Percentiles rank a stretch among this genome's conserved stretches.
Evolutionary conservation across 2,797 vertebrate species (phyloP).

Genomic region (Clarias pachynema): DNA sequence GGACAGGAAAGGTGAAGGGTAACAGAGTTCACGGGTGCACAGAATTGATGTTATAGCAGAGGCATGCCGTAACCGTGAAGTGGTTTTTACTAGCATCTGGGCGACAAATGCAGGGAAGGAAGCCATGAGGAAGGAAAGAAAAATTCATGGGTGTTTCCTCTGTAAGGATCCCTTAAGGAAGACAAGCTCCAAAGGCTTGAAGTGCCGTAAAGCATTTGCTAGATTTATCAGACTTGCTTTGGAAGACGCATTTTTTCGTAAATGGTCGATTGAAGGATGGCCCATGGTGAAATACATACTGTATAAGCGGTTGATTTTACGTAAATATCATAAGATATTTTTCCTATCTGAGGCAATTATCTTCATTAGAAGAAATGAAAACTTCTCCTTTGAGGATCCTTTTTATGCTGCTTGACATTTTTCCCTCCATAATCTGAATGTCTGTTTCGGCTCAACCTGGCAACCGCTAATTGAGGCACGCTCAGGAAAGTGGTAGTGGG

Average conservation of each 20-base stretch:
- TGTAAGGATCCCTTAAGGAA: constrained; percentile 11
- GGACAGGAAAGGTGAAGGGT: constrained; percentile 31
- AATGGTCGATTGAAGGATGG: not conserved
- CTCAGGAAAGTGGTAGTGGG: not conserved
- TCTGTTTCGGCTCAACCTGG: constrained; percentile 37
- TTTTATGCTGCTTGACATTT: constrained; percentile 1
- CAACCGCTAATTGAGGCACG: constrained; percentile 28
- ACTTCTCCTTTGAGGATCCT: not conserved
- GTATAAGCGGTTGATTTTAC: not conserved
- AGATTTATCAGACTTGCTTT: not conserved
- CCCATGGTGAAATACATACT: not conserved
- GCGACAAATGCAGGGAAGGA: constrained; percentile 37
- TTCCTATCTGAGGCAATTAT: not conserved
- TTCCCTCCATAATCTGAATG: not conserved
- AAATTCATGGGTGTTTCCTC: constrained; percentile 44
- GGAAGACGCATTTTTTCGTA: too few species aligned
- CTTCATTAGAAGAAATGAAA: not conserved
- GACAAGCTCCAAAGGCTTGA: not conserved
- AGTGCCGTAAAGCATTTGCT: not conserved
- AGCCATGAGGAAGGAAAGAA: constrained; percentile 41
- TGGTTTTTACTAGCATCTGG: constrained; percentile 44
- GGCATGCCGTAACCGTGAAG: constrained; percentile 16
- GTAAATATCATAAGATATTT: not conserved
- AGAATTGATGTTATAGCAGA: constrained; percentile 37
- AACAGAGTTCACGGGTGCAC: constrained; percentile 22